Evolutionary conservation across 2,888 invertebrate species (phyloP).

Genomic region (Theretra japonica): DNA sequence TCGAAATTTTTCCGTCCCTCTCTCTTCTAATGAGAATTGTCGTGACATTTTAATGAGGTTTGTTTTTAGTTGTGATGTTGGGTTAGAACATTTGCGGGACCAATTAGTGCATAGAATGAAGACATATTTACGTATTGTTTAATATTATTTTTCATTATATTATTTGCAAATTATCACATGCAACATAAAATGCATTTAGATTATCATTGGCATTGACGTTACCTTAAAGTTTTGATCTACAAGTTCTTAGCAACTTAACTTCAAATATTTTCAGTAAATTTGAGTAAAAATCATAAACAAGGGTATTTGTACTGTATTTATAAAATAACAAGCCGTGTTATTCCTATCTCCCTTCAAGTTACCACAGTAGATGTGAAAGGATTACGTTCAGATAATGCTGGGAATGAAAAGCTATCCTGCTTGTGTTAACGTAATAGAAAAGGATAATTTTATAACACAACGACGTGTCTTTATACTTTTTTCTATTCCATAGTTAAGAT

Average conservation of each 20-base stretch:
- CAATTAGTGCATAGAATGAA: too few relatives aligned
- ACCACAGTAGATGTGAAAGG: background rate
- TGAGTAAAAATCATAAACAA: background rate
- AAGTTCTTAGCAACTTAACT: background rate
- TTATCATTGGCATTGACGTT: too few relatives aligned
- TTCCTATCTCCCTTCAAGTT: background rate
- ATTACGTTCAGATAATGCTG: constrained; percentile 2
- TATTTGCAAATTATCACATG: too few relatives aligned
- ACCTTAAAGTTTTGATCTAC: background rate
- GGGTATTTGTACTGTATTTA: background rate
- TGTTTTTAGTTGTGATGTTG: too few relatives aligned
- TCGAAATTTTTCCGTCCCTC: background rate
- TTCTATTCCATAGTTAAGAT: background rate
- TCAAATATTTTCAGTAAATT: too few relatives aligned
- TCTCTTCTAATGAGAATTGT: constrained; percentile 9
- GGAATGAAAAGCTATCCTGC: constrained; percentile 29
- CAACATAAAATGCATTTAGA: too few relatives aligned
- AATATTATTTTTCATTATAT: too few relatives aligned
- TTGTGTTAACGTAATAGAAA: constrained; percentile 3
- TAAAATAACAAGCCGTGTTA: background rate
- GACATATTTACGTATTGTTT: too few relatives aligned
- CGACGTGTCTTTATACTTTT: background rate
- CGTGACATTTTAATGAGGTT: too few relatives aligned
- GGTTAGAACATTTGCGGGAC: too few relatives aligned
- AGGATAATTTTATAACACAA: background rate